Evolutionary conservation across 2,888 invertebrate genomes (phyloP).

Genomic region (Dynastes hyllus): DNA sequence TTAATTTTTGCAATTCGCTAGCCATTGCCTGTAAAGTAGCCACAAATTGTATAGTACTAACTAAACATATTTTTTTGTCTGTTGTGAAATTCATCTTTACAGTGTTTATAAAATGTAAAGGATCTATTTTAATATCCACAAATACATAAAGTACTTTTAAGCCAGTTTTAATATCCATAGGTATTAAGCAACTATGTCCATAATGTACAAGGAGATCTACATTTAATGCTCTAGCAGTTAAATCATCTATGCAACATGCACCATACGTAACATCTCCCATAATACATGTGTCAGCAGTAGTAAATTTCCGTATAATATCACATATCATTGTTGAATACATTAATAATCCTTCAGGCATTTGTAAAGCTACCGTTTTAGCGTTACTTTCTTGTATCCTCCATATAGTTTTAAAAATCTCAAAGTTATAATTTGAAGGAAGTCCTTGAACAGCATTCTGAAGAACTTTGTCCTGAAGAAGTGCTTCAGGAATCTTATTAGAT

Average conservation of each 20-base stretch:
- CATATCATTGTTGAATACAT: constrained; percentile 94
- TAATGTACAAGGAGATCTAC: constrained; percentile 96
- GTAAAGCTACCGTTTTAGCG: constrained; percentile 92
- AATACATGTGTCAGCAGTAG: constrained; percentile 88
- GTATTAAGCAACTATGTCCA: constrained; percentile 97
- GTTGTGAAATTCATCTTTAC: constrained; percentile 83
- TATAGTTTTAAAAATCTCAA: constrained; percentile 98
- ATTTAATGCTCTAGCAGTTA: constrained; percentile 91
- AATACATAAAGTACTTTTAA: constrained; percentile 97
- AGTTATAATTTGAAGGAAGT: constrained; percentile 96
- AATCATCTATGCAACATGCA: constrained; percentile 99
- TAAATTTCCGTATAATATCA: constrained; percentile 92
- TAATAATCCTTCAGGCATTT: constrained; percentile 97
- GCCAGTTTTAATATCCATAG: constrained; percentile 87
- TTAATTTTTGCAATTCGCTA: constrained; percentile 77
- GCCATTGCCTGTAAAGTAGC: constrained; percentile 91
- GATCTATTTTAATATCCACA: constrained; percentile 98
- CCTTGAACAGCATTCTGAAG: constrained; percentile 82
- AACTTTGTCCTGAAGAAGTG: constrained; percentile 82
- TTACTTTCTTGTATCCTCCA: constrained; percentile 93
- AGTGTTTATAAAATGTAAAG: constrained; percentile 93
- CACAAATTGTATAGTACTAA: constrained; percentile 99
- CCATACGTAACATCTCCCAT: constrained; percentile 99
- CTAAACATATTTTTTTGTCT: constrained; percentile 83
- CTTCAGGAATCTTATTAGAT: constrained; percentile 87